Conservation (phyloP, 2,797 vertebrate species). For the Chrosomus eos region DNA sequence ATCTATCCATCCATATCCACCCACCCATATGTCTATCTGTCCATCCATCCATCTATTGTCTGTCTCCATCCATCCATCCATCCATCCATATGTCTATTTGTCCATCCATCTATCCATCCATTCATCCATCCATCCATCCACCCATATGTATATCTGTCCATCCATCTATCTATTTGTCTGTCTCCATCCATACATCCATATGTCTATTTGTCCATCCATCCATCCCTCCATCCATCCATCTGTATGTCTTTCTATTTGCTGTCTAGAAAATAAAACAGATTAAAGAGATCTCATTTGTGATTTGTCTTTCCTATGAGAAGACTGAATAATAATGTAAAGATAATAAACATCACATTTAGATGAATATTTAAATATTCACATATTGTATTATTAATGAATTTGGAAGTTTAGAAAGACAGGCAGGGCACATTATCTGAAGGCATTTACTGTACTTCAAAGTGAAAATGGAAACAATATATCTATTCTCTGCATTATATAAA, state of each 20-base stretch:
- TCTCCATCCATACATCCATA: too few relatives aligned
- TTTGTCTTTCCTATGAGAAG: background rate
- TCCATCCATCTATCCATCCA: fast-evolving
- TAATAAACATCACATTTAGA: background rate
- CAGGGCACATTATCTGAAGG: background rate
- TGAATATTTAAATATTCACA: background rate
- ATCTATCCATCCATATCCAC: background rate
- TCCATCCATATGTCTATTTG: background rate
- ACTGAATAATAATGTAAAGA: constrained; percentile 9
- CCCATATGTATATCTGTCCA: fast-evolving
- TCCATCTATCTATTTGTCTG: background rate
- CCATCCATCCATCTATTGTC: too few relatives aligned
- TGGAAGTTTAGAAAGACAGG: background rate
- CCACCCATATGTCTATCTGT: background rate
- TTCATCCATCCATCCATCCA: background rate
- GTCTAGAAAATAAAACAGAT: background rate
- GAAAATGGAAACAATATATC: background rate
- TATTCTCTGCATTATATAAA: background rate
- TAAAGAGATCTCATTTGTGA: background rate
- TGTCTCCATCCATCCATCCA: too few relatives aligned
- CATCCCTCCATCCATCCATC: background rate
- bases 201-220: background rate
- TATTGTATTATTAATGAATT: background rate
- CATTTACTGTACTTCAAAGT: background rate
- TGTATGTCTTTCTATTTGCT: background rate